Percentiles rank a stretch among this genome's conserved stretches.
phyloP scores from a whole-genome alignment of 2,113 vertebrate species.

The Globicephala melas region DNA sequence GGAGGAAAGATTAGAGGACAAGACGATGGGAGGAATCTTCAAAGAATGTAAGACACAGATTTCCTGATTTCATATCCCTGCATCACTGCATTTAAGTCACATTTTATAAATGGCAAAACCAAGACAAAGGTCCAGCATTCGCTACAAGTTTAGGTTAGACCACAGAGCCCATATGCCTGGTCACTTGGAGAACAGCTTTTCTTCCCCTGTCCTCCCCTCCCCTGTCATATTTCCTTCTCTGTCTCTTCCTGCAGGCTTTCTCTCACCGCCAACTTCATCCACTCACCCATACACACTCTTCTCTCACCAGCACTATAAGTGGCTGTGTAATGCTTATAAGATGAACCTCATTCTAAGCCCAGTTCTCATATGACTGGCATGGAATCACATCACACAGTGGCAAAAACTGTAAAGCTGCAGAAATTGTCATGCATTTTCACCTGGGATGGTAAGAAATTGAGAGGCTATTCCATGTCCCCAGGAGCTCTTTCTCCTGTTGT shows the following conservation, averaged over 20 bases:
- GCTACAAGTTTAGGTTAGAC: neutral
- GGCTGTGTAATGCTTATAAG: neutral
- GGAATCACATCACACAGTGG: neutral
- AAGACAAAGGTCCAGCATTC: neutral
- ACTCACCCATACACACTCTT: neutral
- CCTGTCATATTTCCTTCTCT: neutral
- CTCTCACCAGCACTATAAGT: neutral
- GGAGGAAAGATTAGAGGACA: neutral
- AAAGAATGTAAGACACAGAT: neutral
- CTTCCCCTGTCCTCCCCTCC: neutral
- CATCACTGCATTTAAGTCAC: neutral
- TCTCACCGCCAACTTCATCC: neutral
- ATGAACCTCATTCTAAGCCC: neutral
- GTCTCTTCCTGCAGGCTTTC: neutral
- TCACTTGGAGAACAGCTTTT: neutral
- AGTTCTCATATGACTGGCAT: neutral
- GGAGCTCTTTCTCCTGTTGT: neutral
- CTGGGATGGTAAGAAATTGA: neutral
- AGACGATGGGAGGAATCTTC: neutral
- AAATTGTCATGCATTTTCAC: neutral
- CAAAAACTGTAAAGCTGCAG: neutral
- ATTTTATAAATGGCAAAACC: neutral
- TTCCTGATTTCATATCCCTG: neutral
- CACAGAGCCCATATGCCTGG: neutral
- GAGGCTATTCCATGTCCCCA: neutral